A percentile compares a stretch with the other conserved stretches of the same genome.
These are phyloP conservation scores for Thysanoteuthis rhombus DNA, from an alignment of 2,888 invertebrate genomes.

Conservation along the genomic window DNA sequence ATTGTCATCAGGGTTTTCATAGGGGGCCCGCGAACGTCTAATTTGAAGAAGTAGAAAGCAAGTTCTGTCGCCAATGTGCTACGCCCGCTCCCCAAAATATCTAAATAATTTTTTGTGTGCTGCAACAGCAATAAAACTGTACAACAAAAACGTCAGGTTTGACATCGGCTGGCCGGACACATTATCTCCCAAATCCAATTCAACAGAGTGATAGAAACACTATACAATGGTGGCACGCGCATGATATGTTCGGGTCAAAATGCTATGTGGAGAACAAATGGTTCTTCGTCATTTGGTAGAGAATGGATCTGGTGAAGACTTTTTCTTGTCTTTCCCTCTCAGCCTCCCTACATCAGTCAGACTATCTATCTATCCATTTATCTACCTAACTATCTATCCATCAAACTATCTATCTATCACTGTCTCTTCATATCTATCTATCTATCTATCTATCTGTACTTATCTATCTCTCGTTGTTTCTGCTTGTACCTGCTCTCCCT, in stretches of 20 bases:
- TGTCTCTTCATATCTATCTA: background rate
- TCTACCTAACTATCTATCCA: background rate
- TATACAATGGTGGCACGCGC: background rate
- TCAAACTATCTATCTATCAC: too few species aligned
- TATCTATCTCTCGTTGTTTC: background rate
- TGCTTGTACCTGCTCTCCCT: too few species aligned
- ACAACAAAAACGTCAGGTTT: background rate
- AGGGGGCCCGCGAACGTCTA: background rate
- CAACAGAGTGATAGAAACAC: background rate
- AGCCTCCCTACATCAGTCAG: too few species aligned
- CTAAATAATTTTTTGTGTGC: background rate
- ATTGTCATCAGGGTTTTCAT: background rate
- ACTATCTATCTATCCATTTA: too few species aligned
- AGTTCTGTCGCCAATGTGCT: background rate
- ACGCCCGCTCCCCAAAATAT: background rate
- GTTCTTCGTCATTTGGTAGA: background rate
- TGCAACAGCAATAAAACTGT: background rate
- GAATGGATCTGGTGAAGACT: background rate
- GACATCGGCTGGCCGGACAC: background rate
- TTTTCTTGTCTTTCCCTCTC: too few species aligned
- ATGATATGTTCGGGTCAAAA: background rate
- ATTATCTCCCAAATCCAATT: background rate
- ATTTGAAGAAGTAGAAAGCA: background rate
- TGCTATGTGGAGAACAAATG: background rate
- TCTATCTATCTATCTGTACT: background rate